Percentiles rank a stretch among this genome's conserved stretches.
Evolutionary conservation across 2,888 invertebrate species (phyloP).

Genomic region (Germaria angustata): DNA sequence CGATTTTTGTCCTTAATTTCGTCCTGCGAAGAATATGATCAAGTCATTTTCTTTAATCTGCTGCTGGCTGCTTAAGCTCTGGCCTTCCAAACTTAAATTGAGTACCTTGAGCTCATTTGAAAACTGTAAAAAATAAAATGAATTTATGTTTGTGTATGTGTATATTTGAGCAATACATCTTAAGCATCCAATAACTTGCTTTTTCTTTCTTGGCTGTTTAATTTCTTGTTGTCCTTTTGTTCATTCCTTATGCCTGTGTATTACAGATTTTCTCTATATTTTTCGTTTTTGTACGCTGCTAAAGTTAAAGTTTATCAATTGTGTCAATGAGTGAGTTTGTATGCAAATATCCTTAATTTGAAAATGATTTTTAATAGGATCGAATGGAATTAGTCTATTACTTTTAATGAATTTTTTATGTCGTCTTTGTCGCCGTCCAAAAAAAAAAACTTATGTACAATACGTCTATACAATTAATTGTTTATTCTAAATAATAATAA

Average conservation of each 20-base stretch:
- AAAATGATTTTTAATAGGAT: conserved; percentile 80
- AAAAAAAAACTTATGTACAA: conserved; percentile 38
- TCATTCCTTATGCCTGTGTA: not conserved
- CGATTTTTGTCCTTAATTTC: conserved; percentile 43
- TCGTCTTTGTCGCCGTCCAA: conserved; percentile 68
- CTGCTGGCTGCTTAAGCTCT: conserved; percentile 11
- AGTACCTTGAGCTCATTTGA: conserved; percentile 12
- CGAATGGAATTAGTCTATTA: conserved; percentile 80
- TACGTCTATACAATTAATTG: conserved; percentile 65
- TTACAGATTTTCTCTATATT: not conserved
- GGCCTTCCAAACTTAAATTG: conserved; percentile 11
- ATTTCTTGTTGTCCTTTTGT: conserved; percentile 39
- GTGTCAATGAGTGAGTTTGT: conserved; percentile 68
- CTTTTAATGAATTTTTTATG: conserved; percentile 80
- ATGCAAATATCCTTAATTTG: conserved; percentile 79
- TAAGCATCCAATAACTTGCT: conserved; percentile 31
- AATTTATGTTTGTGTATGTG: conserved; percentile 35
- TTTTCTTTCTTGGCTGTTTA: conserved; percentile 29
- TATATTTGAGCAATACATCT: not conserved
- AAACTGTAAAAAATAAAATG: conserved; percentile 44
- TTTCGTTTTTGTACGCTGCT: conserved; percentile 11
- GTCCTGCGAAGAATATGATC: conserved; percentile 50
- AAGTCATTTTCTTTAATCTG: conserved; percentile 58
- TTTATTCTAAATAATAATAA: conserved; percentile 57
- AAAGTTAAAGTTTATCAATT: conserved; percentile 73